Conservation (phyloP, 2,113 vertebrate genomes). For the Prinia subflava region DNA sequence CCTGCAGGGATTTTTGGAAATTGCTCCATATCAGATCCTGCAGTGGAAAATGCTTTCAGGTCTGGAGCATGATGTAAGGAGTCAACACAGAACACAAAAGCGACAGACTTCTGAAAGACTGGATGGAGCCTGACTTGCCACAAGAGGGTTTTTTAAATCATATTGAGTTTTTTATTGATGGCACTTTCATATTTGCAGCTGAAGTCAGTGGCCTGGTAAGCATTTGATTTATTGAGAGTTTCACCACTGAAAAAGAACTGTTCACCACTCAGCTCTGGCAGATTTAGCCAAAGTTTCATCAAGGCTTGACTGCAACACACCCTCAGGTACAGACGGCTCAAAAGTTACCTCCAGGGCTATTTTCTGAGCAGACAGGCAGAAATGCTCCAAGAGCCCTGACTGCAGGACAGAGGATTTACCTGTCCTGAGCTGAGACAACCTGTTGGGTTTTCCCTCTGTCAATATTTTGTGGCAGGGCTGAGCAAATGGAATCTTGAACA, state of each 20-base stretch:
- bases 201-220: background rate
- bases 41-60: constrained; percentile 25
- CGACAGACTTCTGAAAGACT: background rate
- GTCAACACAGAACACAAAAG: background rate
- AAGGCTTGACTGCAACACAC: background rate
- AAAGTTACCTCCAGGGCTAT: background rate
- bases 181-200: background rate
- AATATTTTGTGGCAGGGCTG: background rate
- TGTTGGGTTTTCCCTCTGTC: background rate
- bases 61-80: background rate
- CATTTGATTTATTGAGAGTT: background rate
- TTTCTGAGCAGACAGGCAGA: background rate
- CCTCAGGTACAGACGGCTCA: background rate
- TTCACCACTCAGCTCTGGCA: background rate
- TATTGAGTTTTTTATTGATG: background rate
- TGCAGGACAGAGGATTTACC: background rate
- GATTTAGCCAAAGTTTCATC: background rate
- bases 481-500: background rate
- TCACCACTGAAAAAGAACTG: background rate
- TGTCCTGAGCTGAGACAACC: background rate
- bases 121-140: background rate
- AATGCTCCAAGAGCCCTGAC: background rate
- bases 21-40: background rate
- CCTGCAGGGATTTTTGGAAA: constrained; percentile 30
- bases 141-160: background rate